These are phyloP conservation scores for Protobothrops mucrosquamatus DNA, from an alignment of 2,113 vertebrate species.

Conservation along the genomic window DNA sequence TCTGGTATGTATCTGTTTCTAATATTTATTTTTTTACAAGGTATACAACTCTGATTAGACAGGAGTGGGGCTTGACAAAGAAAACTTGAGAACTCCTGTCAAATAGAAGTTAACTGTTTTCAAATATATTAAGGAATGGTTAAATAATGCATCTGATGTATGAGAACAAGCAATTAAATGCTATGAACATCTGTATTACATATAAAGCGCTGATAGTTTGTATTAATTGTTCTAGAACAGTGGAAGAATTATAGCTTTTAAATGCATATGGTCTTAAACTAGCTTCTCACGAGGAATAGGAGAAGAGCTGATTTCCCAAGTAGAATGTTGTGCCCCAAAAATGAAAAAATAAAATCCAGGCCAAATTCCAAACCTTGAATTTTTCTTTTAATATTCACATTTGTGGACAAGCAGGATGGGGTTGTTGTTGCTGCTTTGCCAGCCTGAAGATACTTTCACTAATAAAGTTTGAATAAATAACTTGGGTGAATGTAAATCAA, in stretches of 20 bases:
- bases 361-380: neutral
- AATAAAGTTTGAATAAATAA: conserved; percentile 19
- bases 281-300: neutral
- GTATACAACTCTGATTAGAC: neutral
- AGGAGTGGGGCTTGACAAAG: neutral
- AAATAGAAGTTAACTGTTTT: neutral
- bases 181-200: neutral
- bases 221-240: neutral
- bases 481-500: conserved; percentile 6
- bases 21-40: neutral
- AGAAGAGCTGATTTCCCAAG: conserved; percentile 3
- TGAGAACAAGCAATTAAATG: neutral
- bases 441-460: conserved; percentile 8
- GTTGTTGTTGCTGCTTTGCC: neutral
- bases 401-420: neutral
- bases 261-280: neutral
- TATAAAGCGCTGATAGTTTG: neutral
- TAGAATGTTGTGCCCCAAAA: neutral
- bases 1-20: neutral
- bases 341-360: neutral
- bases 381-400: neutral
- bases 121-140: neutral
- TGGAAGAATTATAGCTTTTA: neutral
- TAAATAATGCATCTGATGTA: neutral
- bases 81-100: neutral